A percentile compares a stretch with the other conserved stretches of the same genome.
phyloP scores from a whole-genome alignment of 64 coral and sea anemone species.

The Anthopleura sola region DNA sequence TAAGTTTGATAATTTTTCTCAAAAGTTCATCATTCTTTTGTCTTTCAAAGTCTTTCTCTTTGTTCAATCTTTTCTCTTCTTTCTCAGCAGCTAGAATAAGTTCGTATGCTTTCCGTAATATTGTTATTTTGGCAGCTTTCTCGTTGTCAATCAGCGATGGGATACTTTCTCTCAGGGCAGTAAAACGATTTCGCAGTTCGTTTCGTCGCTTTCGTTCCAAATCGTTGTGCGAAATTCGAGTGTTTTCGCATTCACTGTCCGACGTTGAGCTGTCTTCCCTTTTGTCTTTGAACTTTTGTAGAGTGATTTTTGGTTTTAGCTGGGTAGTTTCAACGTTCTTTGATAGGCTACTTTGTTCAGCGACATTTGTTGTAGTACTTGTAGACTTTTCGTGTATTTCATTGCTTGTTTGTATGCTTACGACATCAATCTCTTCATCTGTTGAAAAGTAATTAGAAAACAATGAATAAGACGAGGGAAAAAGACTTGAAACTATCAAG shows the following conservation, averaged over 20 bases:
- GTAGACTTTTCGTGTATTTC: background rate
- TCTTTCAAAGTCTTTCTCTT: conserved; percentile 55
- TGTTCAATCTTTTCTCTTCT: conserved; percentile 51
- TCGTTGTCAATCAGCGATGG: conserved; percentile 50
- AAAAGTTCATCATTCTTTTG: conserved; percentile 57
- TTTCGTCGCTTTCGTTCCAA: conserved; percentile 76
- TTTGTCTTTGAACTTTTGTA: conserved; percentile 1
- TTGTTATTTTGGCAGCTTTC: conserved; percentile 72
- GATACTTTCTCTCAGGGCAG: conserved; percentile 46
- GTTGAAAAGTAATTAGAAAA: conserved; percentile 14
- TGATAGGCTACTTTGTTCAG: background rate
- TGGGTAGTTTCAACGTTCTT: background rate
- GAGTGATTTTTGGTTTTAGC: conserved; percentile 20
- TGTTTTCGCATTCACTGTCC: conserved; percentile 39
- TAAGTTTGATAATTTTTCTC: conserved; percentile 53
- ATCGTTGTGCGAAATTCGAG: conserved; percentile 76
- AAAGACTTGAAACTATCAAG: too few species aligned
- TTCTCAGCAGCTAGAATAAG: conserved; percentile 39
- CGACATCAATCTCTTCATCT: conserved; percentile 67
- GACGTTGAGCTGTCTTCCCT: conserved; percentile 24
- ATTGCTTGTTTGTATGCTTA: background rate
- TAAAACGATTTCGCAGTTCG: conserved; percentile 76
- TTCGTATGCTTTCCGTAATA: conserved; percentile 62
- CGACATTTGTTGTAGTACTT: background rate
- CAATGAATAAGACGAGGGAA: background rate